A percentile compares a stretch with the other conserved stretches of the same genome.
Conservation (phyloP, 1,140 invertebrate species). For the Ceratina japonica region DNA sequence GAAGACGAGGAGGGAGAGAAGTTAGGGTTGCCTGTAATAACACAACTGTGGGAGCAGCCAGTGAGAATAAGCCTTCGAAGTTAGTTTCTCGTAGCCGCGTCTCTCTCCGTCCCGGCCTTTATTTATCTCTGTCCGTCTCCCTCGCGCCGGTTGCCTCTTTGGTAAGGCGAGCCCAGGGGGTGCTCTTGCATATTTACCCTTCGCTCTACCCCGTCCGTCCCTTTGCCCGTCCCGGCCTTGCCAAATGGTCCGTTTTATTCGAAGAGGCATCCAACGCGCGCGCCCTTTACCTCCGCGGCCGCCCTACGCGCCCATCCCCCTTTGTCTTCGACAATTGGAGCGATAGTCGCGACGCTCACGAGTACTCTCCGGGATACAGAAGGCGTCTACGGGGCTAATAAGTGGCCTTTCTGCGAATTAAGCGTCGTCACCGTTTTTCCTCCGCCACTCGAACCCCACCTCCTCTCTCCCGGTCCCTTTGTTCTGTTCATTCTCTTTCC, state of each 20-base stretch:
- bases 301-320: conserved; percentile 24
- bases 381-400: conserved; percentile 43
- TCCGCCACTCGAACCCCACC: not conserved
- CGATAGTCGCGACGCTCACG: conserved; percentile 46
- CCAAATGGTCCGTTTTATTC: conserved; percentile 64
- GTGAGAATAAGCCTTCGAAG: conserved; percentile 45
- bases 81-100: conserved; percentile 45
- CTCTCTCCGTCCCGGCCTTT: not conserved
- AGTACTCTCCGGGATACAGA: conserved; percentile 41
- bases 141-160: not conserved
- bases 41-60: conserved; percentile 30
- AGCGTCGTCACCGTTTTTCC: conserved; percentile 44
- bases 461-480: not conserved
- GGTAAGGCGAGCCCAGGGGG: conserved; percentile 3
- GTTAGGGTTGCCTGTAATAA: conserved; percentile 54
- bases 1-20: not conserved
- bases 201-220: conserved; percentile 27
- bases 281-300: conserved; percentile 46
- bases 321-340: conserved; percentile 58
- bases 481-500: not conserved
- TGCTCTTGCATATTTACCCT: conserved; percentile 62
- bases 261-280: conserved; percentile 28
- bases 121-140: not conserved
- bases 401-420: conserved; percentile 57
- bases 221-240: conserved; percentile 29